Base-by-base conservation (phyloP, 2,797 vertebrate genomes). In the Eremophila alpestris region DNA sequence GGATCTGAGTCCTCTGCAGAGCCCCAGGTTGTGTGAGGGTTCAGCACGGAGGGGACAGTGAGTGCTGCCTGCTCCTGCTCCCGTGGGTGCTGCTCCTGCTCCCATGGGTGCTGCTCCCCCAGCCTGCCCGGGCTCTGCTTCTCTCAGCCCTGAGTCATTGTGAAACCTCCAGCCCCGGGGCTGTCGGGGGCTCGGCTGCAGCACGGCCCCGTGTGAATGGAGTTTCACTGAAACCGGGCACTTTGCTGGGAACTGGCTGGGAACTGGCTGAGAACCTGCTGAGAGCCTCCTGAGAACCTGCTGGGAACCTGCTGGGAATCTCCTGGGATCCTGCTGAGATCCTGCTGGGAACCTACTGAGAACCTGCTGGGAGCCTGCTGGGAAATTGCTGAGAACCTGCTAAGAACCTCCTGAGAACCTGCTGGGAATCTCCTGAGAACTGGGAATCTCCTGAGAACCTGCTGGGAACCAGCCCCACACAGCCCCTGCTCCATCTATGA, bases 1-100 rank as follows among this genome's bases (percentile, higher is more conserved):
- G n/a, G 75, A 15, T 29, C 71, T 0, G 52, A 58, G 48, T 38
- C 48, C 52, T 51, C 6, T 49, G 43, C 8, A 41, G 15, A 65
- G 41, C 51, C 24, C 38, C 20, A 2, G 56, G 45, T 40, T 0
- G 34, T 2, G 3, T 5, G 65, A 10, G 87, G 2, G 16, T 12
- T 13, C 2, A 21, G 60, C 3, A 2, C 56, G 2, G 21, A 17
- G 52, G 24, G n/a, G 64, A 54, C 45, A 27, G 68, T 9, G 16
- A 54, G 58, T 1, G 1, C 46, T 24, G 12, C 51, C 68, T 56
- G 68, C 21, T 64, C 49, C 56, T 49, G 38, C 4, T 13, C 32
- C n/a, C 2, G 69, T 41, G 40, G 40, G 40, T 41, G 60, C 9
- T 4, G 3, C 2, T 48, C 46, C 56, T 43, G 32, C 4, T 13